Percentiles rank a stretch among this genome's conserved stretches.
Evolutionary conservation across 2,113 vertebrate species (phyloP).

Genomic region (human (Homo sapiens)): GRCh38 chr15:36280001-36280500

Average conservation of each 20-base stretch:
- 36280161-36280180: no score
- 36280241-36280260: slow-evolving; percentile 79
- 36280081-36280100: no score
- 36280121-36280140: no score
- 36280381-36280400: slow-evolving; percentile 75
- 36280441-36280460: slow-evolving; percentile 54
- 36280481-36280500: neutral
- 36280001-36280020: no score
- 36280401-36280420: slow-evolving; percentile 76
- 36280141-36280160: no score
- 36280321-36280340: slow-evolving; percentile 78
- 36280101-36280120: no score
- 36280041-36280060: no score
- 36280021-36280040: no score
- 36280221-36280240: slow-evolving; percentile 79
- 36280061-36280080: no score
- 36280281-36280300: slow-evolving; percentile 80
- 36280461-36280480: neutral
- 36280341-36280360: slow-evolving; percentile 77
- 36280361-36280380: slow-evolving; percentile 77
- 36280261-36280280: slow-evolving; percentile 78
- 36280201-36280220: slow-evolving; percentile 50
- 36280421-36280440: slow-evolving; percentile 61
- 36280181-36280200: no score
- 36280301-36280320: slow-evolving; percentile 82